Evolutionary conservation across 2,888 invertebrate genomes (phyloP), one percentile per base, ranked within the genome.

Genomic region (Aphodius sticticus): DNA sequence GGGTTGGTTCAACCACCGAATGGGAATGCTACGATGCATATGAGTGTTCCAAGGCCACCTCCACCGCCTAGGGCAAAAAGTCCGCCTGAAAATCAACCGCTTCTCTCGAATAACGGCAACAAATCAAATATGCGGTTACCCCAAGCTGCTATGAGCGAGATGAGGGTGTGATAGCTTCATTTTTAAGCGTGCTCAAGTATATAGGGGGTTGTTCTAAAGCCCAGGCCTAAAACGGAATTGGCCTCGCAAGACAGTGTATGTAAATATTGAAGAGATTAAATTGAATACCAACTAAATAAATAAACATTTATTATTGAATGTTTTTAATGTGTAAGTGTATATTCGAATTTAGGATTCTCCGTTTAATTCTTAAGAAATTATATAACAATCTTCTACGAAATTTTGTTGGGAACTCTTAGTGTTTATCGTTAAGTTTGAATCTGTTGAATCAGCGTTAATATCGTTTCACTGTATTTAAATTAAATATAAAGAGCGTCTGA

Each of bases 81-180:
- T 84, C 91, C 92, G 6, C 91, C 91, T n/a, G 91, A 92, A 85
- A 91, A 90, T 78, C 92, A 92, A 84, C 92, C 92, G 6, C 87
- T 92, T 79, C 87, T 92, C 76, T 86, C 88, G 37, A 87, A 87
- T 79, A 85, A 83, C 82, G 86, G 87, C 38, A 88, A 88, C 69
- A 90, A 90, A 80, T 91, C 92, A 81, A 90, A 91, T 81, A 91
- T 93, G 86, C 91, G 92, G 88, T 93, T 95, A 88, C 95, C 95
- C 77, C 95, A 95, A 88, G 96, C 96, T 84, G 95, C 95, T 82
- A 96, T 96, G 90, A 95, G 95, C 89, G 96, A 96, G 91, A 96
- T 96, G 96, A 92, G 96, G 90, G 96, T 96, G 93, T 96, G 96
- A 96, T 95, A 87, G 85, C 83, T 84, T 81, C 79, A 81, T 82